Base-by-base conservation (phyloP, 2,797 vertebrate genomes). In the Falco rusticolus region DNA sequence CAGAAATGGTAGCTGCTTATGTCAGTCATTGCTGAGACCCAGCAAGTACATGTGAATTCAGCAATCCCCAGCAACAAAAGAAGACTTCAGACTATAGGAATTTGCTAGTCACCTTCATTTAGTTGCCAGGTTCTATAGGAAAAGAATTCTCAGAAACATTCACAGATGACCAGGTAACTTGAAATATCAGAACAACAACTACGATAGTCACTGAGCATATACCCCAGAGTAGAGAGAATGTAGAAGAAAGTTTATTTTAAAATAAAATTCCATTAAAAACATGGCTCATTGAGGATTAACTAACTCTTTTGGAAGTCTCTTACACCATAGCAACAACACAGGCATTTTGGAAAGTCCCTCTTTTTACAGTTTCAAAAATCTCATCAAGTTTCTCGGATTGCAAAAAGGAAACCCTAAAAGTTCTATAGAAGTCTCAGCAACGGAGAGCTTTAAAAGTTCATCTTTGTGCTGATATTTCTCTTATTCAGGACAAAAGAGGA, bases 71-170 rank as follows among this genome's bases (percentile, higher is more conserved):
- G 29, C 0, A 91, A 68, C 45, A 84, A 86, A 87, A 91, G 28
- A 85, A 84, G 37, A 57, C 47, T 63, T 82, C 88, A 94, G 34
- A 85, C 90, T 84, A 66, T 20, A 90, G 68, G 53, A 26, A 26
- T 54, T 95, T 93, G 18, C 16, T 53, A 84, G 50, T 94, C 79
- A 64, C 64, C 72, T 95, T 95, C 22, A 65, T 84, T 94, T 76
- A 79, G 34, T 64, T 82, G 47, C 69, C 37, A 83, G 25, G 19
- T 51, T 50, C 59, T 69, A 33, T 48, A 65, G 47, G 64, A 96
- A 93, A 43, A 82, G 16, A 11, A 78, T 22, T 68, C 56, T 82
- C 93, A 71, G 84, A 86, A 65, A 92, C 16, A 69, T 77, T 88
- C 61, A 65, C 57, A 86, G 50, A 60, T 53, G 28, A 85, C 59